Conservation (phyloP, 2,113 vertebrate species). For the Seriola quinqueradiata region DNA sequence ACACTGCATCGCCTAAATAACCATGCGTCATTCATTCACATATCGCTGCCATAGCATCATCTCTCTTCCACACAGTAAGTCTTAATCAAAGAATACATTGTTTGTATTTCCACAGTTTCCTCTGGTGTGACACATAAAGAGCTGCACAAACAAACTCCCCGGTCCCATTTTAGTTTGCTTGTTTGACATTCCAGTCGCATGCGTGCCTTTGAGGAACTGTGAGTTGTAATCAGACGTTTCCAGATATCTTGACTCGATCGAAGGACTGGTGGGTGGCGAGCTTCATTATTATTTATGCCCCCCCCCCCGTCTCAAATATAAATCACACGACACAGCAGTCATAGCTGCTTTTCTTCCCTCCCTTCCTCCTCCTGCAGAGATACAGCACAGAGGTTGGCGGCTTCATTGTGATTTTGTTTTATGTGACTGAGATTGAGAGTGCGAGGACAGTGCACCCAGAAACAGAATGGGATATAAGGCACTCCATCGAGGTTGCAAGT, state of each 20-base stretch:
- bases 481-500: conserved; percentile 45
- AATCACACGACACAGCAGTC: conserved; percentile 73
- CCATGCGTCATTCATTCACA: conserved; percentile 27
- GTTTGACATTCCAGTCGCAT: conserved; percentile 69
- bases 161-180: conserved; percentile 20
- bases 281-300: conserved; percentile 78
- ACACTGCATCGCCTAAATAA: conserved; percentile 5
- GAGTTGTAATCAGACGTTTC: conserved; percentile 75
- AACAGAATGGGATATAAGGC: conserved; percentile 50
- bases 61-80: conserved; percentile 20
- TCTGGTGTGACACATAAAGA: conserved; percentile 23
- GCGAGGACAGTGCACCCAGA: conserved; percentile 48
- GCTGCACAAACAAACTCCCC: conserved; percentile 40
- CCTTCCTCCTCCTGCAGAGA: conserved; percentile 46
- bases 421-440: conserved; percentile 70
- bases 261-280: conserved; percentile 72
- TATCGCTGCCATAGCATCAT: not conserved
- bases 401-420: conserved; percentile 67
- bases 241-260: conserved; percentile 72
- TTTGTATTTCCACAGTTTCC: conserved; percentile 40
- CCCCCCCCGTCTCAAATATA: conserved; percentile 72
- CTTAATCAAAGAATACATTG: conserved; percentile 39
- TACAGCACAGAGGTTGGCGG: conserved; percentile 48
- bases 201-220: conserved; percentile 64
- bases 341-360: conserved; percentile 55